Evolutionary conservation across 2,113 vertebrate species (phyloP).

Genomic region (Otolemur garnettii): DNA sequence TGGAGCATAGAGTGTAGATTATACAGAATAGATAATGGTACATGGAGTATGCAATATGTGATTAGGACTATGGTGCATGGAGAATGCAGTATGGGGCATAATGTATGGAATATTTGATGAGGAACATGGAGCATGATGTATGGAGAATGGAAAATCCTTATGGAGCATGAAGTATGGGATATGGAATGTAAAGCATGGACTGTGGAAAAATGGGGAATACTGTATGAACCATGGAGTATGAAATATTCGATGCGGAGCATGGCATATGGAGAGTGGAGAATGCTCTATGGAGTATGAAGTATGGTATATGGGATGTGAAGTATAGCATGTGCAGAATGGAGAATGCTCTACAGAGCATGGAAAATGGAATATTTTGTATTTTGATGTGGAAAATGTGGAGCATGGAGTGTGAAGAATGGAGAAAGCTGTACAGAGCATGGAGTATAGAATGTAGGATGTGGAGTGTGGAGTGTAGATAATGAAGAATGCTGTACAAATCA

Average conservation of each 20-base stretch:
- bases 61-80: too few relatives aligned
- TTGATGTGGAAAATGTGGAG: too few relatives aligned
- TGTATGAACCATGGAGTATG: not conserved
- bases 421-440: too few relatives aligned
- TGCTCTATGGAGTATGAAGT: not conserved
- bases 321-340: not conserved
- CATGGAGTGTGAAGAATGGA: not conserved
- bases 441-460: not conserved
- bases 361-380: not conserved
- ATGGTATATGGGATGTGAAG: not conserved
- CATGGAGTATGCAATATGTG: not conserved
- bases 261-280: too few relatives aligned
- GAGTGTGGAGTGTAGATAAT: not conserved
- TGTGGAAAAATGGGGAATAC: too few relatives aligned
- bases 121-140: too few relatives aligned
- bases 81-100: not conserved
- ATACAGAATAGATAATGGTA: not conserved
- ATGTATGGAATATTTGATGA: too few relatives aligned
- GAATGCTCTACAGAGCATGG: not conserved
- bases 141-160: too few relatives aligned
- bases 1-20: not conserved
- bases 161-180: too few relatives aligned
- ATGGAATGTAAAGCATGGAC: too few relatives aligned
- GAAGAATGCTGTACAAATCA: not conserved
- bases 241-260: not conserved